phyloP scores from a whole-genome alignment of 92 coral and sea anemone genomes.

The Siderastrea radians region DNA sequence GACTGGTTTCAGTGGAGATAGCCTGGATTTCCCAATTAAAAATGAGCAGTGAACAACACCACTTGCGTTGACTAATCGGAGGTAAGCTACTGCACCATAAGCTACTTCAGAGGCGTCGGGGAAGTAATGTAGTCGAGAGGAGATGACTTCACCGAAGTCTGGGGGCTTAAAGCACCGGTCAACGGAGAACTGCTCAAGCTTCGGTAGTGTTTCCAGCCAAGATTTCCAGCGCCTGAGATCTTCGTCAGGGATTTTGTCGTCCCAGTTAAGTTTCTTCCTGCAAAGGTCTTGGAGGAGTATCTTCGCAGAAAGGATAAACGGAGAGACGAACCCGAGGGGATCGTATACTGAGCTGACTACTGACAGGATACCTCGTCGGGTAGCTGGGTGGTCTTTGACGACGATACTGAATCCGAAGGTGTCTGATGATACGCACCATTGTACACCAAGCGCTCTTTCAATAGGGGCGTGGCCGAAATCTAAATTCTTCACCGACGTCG shows the following conservation, averaged over 20 bases:
- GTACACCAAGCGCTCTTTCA: conserved; percentile 19
- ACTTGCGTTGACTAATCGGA: neutral
- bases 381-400: neutral
- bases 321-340: too few species aligned
- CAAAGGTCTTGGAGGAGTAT: too few species aligned
- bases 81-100: conserved; percentile 60
- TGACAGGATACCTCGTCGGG: neutral
- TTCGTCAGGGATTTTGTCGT: too few species aligned
- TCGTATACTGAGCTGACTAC: too few species aligned
- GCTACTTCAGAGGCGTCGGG: conserved; percentile 67
- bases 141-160: too few species aligned
- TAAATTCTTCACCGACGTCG: neutral
- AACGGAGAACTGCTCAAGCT: too few species aligned
- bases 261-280: too few species aligned
- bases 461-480: conserved; percentile 42
- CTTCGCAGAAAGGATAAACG: too few species aligned
- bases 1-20: conserved; percentile 54
- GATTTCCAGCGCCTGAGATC: too few species aligned
- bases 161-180: too few species aligned
- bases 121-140: neutral
- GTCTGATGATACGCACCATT: conserved; percentile 8
- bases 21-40: conserved; percentile 29
- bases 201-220: too few species aligned
- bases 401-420: neutral
- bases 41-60: conserved; percentile 29